Evolutionary conservation across 2,888 invertebrate species (phyloP), one percentile per base, ranked within the genome.

Genomic region (Caenorhabditis sp.): DNA sequence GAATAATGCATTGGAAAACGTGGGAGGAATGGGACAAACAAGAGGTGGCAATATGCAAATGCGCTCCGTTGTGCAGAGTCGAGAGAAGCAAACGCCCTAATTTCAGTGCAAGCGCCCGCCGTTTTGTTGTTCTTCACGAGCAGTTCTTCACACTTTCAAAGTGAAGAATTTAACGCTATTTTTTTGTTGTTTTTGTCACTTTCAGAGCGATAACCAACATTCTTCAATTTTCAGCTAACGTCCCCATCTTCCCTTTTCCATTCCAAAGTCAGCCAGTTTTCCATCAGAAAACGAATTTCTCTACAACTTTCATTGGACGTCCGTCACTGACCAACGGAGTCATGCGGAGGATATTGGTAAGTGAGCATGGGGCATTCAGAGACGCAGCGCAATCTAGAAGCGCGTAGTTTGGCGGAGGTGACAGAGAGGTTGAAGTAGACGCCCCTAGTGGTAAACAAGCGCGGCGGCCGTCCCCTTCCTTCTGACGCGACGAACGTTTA

Each of bases 371-470:
- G 15, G 32, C 51, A 9, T 11, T 20, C 28, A 26, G 53, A 67
- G 76, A 76, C 76, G 76, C 76, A 65, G 67, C 18, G 56, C 15
- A 11, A 32, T 32, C 56, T 56, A 76, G 67, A 76, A 11, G 61
- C 67, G 60, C 22, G 56, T 58, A 35, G 24, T 67, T 44, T 28
- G 15, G 58, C 4, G 47, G 67, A 76, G 76, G 68, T 71, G 56
- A 56, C 64, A 80, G 80, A 80, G 65, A 68, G 61, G 80, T 72
- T 80, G 67, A 80, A 80, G 72, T 72, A 68, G 80, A 68, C 68
- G 72, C 68, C n/a, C n/a, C 47, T 62, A 80, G 80, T 72, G 68
- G 80, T 80, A 80, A 80, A 80, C 80, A 80, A 80, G 60, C 72
- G 55, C 61, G 44, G 35, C 61, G 51, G 74, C 32, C 67, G n/a